phyloP scores from a whole-genome alignment of 2,113 vertebrate species.

The Prinia subflava region DNA sequence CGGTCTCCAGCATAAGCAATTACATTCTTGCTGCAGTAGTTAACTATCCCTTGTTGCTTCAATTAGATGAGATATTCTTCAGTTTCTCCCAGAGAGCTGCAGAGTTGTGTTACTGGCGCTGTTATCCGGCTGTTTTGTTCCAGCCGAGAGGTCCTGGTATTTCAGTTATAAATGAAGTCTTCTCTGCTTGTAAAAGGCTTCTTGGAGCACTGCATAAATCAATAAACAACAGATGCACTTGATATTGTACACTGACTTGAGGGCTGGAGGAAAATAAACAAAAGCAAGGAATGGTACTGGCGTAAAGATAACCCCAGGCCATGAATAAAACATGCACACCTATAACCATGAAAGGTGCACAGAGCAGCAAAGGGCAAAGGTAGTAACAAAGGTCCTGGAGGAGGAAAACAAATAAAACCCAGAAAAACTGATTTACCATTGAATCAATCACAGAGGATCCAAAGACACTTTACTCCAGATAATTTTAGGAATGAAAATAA shows the following conservation, averaged over 20 bases:
- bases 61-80: constrained; percentile 29
- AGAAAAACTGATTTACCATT: background rate
- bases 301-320: background rate
- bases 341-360: background rate
- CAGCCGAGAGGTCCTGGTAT: constrained; percentile 17
- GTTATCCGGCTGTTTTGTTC: background rate
- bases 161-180: constrained; percentile 61
- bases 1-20: constrained; percentile 36
- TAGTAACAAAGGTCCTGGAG: background rate
- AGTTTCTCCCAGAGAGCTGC: constrained; percentile 1
- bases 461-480: background rate
- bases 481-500: background rate
- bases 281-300: background rate
- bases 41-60: constrained; percentile 39
- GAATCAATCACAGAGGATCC: background rate
- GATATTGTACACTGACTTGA: constrained; percentile 27
- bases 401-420: background rate
- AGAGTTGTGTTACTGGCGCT: background rate
- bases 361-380: background rate
- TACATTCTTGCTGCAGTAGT: constrained; percentile 29
- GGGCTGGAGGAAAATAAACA: background rate
- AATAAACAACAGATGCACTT: constrained; percentile 38
- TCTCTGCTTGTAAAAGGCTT: constrained; percentile 32
- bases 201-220: constrained; percentile 43
- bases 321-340: background rate